Evolutionary conservation across 2,113 vertebrate species (phyloP).

Genomic region (Hypocryptadius cinnamomeus): DNA sequence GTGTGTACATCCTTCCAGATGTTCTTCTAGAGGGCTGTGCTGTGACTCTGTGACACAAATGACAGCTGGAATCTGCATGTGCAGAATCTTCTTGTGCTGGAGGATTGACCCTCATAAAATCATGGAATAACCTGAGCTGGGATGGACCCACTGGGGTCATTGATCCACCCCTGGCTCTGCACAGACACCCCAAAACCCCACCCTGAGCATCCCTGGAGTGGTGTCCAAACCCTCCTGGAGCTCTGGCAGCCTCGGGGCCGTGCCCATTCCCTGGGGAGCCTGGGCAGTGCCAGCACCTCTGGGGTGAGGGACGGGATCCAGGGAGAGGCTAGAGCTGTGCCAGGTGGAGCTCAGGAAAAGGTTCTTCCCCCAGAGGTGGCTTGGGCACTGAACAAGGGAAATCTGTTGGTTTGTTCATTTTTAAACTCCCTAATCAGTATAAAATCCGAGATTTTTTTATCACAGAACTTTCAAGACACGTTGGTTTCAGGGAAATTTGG

Average conservation of each 20-base stretch:
- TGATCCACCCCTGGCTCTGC: neutral
- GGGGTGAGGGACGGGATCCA: neutral
- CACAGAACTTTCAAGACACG: neutral
- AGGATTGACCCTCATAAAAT: neutral
- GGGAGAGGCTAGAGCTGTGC: neutral
- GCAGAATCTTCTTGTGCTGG: neutral
- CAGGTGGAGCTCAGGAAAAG: neutral
- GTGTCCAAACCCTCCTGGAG: neutral
- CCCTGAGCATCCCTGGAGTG: neutral
- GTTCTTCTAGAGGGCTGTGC: neutral
- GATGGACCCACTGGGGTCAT: neutral
- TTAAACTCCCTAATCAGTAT: neutral
- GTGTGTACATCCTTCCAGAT: neutral
- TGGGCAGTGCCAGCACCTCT: neutral
- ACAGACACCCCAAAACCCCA: neutral
- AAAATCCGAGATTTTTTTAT: accelerated
- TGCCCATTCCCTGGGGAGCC: neutral
- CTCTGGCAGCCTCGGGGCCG: neutral
- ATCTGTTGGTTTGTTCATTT: neutral
- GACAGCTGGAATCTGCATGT: neutral
- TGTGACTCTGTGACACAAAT: accelerated
- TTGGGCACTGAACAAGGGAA: neutral
- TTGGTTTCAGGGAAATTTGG: neutral
- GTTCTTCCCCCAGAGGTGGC: too few species aligned
- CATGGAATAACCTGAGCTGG: neutral